A percentile compares a stretch with the other conserved stretches of the same genome.
phyloP scores from a whole-genome alignment of 1,140 invertebrate genomes.

The Hylaeus volcanicus region DNA sequence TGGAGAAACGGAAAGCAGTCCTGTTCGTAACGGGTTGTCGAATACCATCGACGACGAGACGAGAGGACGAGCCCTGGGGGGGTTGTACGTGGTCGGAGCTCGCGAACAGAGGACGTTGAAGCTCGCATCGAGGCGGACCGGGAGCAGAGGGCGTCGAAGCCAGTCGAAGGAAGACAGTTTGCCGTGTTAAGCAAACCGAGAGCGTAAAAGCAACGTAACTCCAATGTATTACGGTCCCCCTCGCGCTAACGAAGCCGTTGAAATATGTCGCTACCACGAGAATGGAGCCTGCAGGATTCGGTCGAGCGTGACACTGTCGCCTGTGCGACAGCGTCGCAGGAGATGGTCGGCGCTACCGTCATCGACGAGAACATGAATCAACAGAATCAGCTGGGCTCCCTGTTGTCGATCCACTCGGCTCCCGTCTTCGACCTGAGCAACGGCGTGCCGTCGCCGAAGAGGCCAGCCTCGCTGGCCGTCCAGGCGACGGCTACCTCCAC shows the following conservation, averaged over 20 bases:
- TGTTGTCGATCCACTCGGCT: slow-evolving; percentile 82
- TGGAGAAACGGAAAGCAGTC: too few relatives aligned
- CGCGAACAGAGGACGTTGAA: too few relatives aligned
- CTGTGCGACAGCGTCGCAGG: slow-evolving; percentile 70
- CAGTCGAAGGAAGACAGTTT: slow-evolving; percentile 14
- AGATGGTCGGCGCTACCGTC: slow-evolving; percentile 67
- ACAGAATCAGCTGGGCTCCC: slow-evolving; percentile 78
- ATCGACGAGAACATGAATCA: slow-evolving; percentile 78
- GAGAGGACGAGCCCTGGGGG: slow-evolving; percentile 20
- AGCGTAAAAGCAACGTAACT: slow-evolving; percentile 70
- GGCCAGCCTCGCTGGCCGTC: slow-evolving; percentile 75
- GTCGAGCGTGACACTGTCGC: slow-evolving; percentile 70
- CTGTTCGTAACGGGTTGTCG: too few relatives aligned
- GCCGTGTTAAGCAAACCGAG: slow-evolving; percentile 46
- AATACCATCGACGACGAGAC: background rate
- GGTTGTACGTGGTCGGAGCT: too few relatives aligned
- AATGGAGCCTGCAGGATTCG: slow-evolving; percentile 83
- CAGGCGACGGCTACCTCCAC: slow-evolving; percentile 75
- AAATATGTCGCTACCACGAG: slow-evolving; percentile 83
- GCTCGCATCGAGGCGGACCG: background rate
- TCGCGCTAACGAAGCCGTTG: slow-evolving; percentile 64
- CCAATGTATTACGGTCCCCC: slow-evolving; percentile 80
- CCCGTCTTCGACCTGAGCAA: slow-evolving; percentile 78
- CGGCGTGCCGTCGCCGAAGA: slow-evolving; percentile 70
- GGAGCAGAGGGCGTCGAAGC: background rate